phyloP scores from a whole-genome alignment of 2,113 vertebrate species.

The Terrapene triunguis region DNA sequence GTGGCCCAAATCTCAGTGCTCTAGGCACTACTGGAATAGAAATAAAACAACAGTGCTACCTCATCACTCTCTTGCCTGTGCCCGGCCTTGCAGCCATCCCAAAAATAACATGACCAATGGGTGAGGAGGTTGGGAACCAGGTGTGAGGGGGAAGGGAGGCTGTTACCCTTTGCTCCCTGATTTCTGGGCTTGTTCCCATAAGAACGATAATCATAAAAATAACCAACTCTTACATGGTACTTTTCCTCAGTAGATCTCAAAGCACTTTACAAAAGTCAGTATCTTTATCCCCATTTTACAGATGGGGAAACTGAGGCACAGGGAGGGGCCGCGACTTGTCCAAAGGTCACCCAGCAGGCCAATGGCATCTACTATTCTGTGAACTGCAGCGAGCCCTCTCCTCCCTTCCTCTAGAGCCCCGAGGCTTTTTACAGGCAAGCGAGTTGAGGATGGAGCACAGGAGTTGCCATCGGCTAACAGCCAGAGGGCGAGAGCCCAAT shows the following conservation, averaged over 20 bases:
- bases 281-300: neutral
- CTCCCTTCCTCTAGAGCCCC: neutral
- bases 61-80: neutral
- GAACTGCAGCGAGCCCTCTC: neutral
- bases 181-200: neutral
- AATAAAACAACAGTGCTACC: neutral
- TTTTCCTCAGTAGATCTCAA: neutral
- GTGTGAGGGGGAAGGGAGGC: too few species aligned
- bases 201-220: neutral
- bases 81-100: neutral
- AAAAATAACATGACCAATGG: neutral
- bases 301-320: neutral
- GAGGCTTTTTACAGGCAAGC: neutral
- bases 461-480: neutral
- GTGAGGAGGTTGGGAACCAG: too few species aligned
- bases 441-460: neutral
- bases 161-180: neutral
- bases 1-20: neutral
- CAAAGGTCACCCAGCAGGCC: too few species aligned
- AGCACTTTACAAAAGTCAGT: neutral
- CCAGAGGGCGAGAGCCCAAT: neutral
- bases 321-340: neutral
- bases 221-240: neutral
- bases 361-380: neutral
- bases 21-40: neutral